phyloP scores from a whole-genome alignment of 2,888 invertebrate genomes.

The Eugnorisma glareosa region DNA sequence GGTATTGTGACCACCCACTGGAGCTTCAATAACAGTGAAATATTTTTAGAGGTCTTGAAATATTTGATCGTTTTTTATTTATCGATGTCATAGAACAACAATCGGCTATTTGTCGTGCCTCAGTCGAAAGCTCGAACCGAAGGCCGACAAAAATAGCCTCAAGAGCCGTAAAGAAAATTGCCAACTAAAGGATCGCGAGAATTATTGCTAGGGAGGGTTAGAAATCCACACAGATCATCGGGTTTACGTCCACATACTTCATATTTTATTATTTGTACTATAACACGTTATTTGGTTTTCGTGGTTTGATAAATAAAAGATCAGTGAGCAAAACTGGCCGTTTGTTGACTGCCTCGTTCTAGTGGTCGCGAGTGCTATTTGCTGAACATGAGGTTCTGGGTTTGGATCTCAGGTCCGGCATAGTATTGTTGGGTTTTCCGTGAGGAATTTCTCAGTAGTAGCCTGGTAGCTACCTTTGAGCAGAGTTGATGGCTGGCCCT shows the following conservation, averaged over 20 bases:
- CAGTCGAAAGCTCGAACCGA: conserved; percentile 36
- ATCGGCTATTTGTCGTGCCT: conserved; percentile 44
- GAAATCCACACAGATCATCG: conserved; percentile 53
- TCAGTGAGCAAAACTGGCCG: not conserved
- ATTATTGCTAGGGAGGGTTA: conserved; percentile 53
- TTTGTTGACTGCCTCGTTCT: not conserved
- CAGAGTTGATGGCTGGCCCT: not conserved
- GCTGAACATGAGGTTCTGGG: not conserved
- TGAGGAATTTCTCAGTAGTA: not conserved
- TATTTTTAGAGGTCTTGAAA: not conserved
- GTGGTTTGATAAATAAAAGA: conserved; percentile 29
- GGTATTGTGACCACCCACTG: not conserved
- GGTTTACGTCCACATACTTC: conserved; percentile 47
- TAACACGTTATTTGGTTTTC: conserved; percentile 28
- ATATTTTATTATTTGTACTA: conserved; percentile 57
- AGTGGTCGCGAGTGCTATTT: not conserved
- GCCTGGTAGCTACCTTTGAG: not conserved
- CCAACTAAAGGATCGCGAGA: conserved; percentile 56
- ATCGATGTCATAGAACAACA: conserved; percentile 27
- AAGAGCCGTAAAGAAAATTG: conserved; percentile 60
- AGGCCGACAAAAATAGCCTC: conserved; percentile 47
- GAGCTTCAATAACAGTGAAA: not conserved
- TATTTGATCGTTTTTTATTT: conserved; percentile 24
- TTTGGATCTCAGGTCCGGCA: not conserved
- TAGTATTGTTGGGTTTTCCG: not conserved